Evolutionary conservation across 2,113 vertebrate species (phyloP).

Genomic region (Engraulis encrasicolus): DNA sequence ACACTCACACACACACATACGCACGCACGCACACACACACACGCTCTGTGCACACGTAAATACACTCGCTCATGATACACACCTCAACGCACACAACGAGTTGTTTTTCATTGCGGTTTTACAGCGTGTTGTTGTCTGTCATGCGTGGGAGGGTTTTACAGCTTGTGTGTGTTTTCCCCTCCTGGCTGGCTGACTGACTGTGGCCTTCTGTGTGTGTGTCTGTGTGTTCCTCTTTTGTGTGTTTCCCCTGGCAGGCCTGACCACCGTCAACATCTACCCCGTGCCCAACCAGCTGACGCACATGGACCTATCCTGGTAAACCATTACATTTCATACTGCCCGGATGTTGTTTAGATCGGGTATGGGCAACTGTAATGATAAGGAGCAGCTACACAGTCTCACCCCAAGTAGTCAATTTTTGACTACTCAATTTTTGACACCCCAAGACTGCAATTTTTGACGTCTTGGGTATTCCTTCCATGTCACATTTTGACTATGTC

Average conservation of each 20-base stretch:
- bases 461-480: too few relatives aligned
- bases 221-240: slow-evolving; percentile 9
- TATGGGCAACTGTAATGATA: too few relatives aligned
- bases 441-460: too few relatives aligned
- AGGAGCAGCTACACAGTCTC: too few relatives aligned
- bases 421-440: too few relatives aligned
- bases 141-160: background rate
- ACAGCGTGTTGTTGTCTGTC: background rate
- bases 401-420: too few relatives aligned
- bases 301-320: slow-evolving; percentile 92
- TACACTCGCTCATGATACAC: background rate
- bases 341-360: too few relatives aligned
- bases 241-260: slow-evolving; percentile 78
- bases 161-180: too few relatives aligned
- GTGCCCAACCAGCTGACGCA: slow-evolving; percentile 86
- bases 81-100: background rate
- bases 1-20: slow-evolving; percentile 1
- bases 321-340: too few relatives aligned
- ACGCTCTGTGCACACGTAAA: background rate
- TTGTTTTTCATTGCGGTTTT: background rate
- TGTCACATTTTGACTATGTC: too few relatives aligned
- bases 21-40: background rate
- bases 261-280: slow-evolving; percentile 86
- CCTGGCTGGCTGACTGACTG: too few relatives aligned
- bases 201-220: background rate